Evolutionary conservation across 2,888 invertebrate species (phyloP).

Genomic region (Gisinianus flammeolus): DNA sequence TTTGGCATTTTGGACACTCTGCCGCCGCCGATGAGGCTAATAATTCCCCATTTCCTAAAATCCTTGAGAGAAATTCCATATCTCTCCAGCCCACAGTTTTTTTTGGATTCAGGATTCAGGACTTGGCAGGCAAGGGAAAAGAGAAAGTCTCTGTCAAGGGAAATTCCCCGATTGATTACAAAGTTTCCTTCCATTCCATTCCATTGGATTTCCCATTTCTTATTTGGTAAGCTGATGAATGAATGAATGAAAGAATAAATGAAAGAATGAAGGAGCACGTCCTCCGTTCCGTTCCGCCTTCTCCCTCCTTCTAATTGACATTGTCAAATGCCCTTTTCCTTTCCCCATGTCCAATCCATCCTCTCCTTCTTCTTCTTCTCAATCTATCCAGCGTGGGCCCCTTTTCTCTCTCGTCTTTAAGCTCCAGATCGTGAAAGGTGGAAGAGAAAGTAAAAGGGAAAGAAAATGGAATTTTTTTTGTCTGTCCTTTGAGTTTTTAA

Average conservation of each 20-base stretch:
- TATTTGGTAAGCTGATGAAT: not conserved
- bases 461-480: not conserved
- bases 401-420: not conserved
- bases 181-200: conserved; percentile 39
- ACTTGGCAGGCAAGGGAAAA: no score
- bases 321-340: conserved; percentile 1
- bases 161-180: conserved; percentile 52
- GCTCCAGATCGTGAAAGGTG: not conserved
- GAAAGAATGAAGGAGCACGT: conserved; percentile 21
- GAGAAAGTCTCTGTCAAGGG: conserved; percentile 22
- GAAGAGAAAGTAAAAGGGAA: not conserved
- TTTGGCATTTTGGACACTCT: not conserved
- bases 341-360: not conserved
- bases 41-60: no score
- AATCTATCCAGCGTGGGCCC: not conserved
- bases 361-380: not conserved
- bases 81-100: no score
- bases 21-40: not conserved
- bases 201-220: conserved; percentile 34
- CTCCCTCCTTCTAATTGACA: conserved; percentile 15
- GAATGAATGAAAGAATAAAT: not conserved
- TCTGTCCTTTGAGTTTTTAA: not conserved
- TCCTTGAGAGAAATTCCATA: no score
- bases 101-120: no score
- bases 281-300: no score